Conservation (phyloP, 2,888 invertebrate species). For the Mythimna impura region DNA sequence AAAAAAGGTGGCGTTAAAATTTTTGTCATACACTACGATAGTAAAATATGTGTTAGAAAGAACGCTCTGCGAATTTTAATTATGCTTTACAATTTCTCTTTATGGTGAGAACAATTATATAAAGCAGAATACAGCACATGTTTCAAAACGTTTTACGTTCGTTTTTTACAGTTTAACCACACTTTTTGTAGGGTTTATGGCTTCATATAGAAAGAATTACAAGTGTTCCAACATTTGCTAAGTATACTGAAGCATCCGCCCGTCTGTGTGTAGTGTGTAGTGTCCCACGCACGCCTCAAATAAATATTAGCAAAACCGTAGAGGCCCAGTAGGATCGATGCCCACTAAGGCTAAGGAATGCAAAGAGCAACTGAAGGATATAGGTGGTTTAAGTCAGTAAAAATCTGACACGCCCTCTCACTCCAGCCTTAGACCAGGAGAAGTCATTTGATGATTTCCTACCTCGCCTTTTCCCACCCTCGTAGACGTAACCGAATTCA, state of each 20-base stretch:
- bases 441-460: too few species aligned
- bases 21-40: constrained; percentile 42
- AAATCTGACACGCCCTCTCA: too few species aligned
- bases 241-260: too few species aligned
- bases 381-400: too few species aligned
- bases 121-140: neutral
- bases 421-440: too few species aligned
- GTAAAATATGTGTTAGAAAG: constrained; percentile 36
- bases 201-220: neutral
- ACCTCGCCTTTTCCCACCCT: too few species aligned
- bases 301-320: too few species aligned
- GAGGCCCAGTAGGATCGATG: too few species aligned
- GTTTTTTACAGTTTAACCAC: neutral
- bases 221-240: neutral
- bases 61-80: constrained; percentile 53
- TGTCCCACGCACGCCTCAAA: too few species aligned
- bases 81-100: constrained; percentile 29
- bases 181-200: neutral
- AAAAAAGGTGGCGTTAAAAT: constrained; percentile 30
- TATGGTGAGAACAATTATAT: constrained; percentile 22
- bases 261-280: neutral
- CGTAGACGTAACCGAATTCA: too few species aligned
- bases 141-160: neutral
- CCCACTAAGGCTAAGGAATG: too few species aligned
- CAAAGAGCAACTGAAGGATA: too few species aligned